Evolutionary conservation across 2,113 vertebrate species (phyloP), one percentile per base, ranked within the genome.

Genomic region (Austrofundulus limnaeus): DNA sequence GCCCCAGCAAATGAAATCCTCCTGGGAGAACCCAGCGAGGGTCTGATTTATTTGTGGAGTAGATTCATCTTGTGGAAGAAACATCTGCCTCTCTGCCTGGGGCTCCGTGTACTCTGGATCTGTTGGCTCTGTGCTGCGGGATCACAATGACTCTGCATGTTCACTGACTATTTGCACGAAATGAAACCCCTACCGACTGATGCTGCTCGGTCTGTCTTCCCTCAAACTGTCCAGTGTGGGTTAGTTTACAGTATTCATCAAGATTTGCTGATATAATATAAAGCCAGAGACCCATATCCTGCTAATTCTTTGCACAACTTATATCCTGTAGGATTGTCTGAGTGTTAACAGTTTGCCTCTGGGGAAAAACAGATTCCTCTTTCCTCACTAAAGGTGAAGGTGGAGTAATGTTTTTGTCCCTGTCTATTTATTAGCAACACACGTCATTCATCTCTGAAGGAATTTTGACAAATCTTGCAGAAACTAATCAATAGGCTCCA

Each of bases 11-110:
- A 86, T 67, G 42, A 49, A 82, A 82, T 81, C 76, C 88, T 60
- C 80, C 2, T n/a, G 83, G 64, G 78, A 41, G 62, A 72, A 31
- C 43, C 65, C 51, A 24, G 47, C 20, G 65, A 75, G 77, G 71
- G 71, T 78, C 83, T 79, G 76, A 82, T 88, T 84, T 82, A 88
- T 87, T 86, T 82, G 85, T 77, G 72, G 88, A 82, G 78, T 69
- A 76, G 70, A 87, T 87, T 88, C 70, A 78, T 87, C 84, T 85
- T 77, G 46, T 61, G 75, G 62, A 70, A 73, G 71, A 58, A 78
- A 81, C 81, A 86, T 82, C 83, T 88, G 79, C 76, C 66, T 72
- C 76, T 71, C 43, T 62, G 73, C 80, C 47, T 16, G 52, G 77
- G 70, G 61, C 70, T 66, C 43, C 57, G 51, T 47, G 64, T 66